Evolutionary conservation across 2,797 vertebrate species (phyloP).

Genomic region (Limnodromus scolopaceus): DNA sequence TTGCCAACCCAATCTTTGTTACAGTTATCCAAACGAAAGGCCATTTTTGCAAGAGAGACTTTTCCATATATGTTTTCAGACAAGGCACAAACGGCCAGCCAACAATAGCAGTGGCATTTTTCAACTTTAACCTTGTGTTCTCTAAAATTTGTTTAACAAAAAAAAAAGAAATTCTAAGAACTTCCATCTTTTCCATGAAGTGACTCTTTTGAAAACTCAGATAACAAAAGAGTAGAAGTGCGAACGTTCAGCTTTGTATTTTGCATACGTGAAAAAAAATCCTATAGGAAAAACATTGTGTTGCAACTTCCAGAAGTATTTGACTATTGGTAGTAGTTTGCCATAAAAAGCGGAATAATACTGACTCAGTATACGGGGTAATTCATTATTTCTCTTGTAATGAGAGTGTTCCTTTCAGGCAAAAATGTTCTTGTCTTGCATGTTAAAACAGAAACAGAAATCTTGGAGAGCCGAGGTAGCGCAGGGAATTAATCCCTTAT

Average conservation of each 20-base stretch:
- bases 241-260: background rate
- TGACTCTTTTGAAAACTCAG: slow-evolving; percentile 1
- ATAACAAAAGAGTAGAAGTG: background rate
- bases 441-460: slow-evolving; percentile 36
- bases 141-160: background rate
- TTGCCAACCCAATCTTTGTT: slow-evolving; percentile 36
- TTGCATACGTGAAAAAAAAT: background rate
- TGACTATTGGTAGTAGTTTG: background rate
- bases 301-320: background rate
- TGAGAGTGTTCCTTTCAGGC: slow-evolving; percentile 15
- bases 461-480: slow-evolving; percentile 38
- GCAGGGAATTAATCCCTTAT: slow-evolving; percentile 29
- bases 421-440: background rate
- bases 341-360: background rate
- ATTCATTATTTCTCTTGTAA: slow-evolving; percentile 19
- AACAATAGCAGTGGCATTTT: slow-evolving; percentile 50
- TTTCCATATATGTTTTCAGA: background rate
- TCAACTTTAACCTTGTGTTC: slow-evolving; percentile 51
- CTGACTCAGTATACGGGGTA: background rate
- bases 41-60: background rate
- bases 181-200: slow-evolving; percentile 29
- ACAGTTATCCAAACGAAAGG: background rate
- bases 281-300: background rate
- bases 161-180: slow-evolving; percentile 13
- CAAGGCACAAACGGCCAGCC: background rate